A percentile compares a stretch with the other conserved stretches of the same genome.
These are phyloP conservation scores for Triplophysa yarkandensis DNA, from an alignment of 2,797 vertebrate genomes.

Conservation along the genomic window DNA sequence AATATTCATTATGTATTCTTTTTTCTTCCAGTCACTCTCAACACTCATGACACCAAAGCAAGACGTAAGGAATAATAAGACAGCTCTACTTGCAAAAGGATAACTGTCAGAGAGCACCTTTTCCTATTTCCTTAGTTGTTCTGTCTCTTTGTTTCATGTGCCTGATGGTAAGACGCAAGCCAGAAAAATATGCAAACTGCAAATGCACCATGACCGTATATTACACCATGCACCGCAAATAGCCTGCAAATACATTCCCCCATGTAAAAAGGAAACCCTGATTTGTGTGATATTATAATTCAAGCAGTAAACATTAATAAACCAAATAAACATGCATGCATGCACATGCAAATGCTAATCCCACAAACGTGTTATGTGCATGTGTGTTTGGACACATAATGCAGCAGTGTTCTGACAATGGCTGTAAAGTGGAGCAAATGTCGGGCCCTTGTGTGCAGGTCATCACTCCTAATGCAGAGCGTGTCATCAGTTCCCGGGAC, in stretches of 20 bases:
- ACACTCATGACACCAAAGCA: conserved; percentile 69
- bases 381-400: conserved; percentile 49
- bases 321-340: not conserved
- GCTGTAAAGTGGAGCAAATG: conserved; percentile 92
- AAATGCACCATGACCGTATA: conserved; percentile 27
- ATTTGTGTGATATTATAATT: not conserved
- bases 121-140: conserved; percentile 49
- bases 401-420: conserved; percentile 83
- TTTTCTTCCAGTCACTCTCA: conserved; percentile 64
- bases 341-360: not conserved
- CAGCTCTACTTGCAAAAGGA: conserved; percentile 69
- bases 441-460: conserved; percentile 89
- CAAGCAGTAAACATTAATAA: not conserved
- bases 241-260: not conserved
- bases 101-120: conserved; percentile 60
- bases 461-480: conserved; percentile 98
- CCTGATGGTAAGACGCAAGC: conserved; percentile 46
- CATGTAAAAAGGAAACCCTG: not conserved
- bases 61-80: conserved; percentile 50
- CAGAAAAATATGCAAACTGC: conserved; percentile 35
- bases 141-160: conserved; percentile 60
- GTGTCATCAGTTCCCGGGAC: conserved; percentile 99
- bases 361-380: conserved; percentile 43
- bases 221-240: not conserved
- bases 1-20: conserved; percentile 76